These are phyloP conservation scores for Dipodomys ordii DNA, from an alignment of 2,113 vertebrate genomes.

Conservation along the genomic window DNA sequence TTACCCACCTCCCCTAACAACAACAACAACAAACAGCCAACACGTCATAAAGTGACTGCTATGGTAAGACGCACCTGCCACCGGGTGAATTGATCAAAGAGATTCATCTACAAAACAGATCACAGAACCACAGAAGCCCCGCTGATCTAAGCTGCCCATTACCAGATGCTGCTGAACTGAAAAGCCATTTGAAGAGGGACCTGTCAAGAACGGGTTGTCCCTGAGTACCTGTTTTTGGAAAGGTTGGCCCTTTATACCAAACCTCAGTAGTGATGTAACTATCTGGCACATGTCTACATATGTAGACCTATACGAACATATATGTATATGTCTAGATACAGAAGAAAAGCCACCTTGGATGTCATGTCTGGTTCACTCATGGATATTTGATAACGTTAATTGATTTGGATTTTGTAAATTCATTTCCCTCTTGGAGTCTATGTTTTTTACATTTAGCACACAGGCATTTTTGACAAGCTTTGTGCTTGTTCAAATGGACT, in stretches of 20 bases:
- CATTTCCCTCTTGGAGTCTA: slow-evolving; percentile 39
- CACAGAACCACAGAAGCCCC: background rate
- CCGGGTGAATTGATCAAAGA: no score
- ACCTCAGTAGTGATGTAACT: background rate
- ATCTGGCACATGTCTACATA: background rate
- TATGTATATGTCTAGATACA: no score
- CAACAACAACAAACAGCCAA: slow-evolving; percentile 50
- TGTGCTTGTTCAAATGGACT: background rate
- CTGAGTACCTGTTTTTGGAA: background rate
- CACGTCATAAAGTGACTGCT: slow-evolving; percentile 63
- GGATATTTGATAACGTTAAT: slow-evolving; percentile 52
- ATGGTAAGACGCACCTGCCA: background rate
- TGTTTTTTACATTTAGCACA: background rate
- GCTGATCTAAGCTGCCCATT: background rate
- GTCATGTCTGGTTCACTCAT: background rate
- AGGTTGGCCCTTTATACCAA: background rate
- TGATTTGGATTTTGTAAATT: slow-evolving; percentile 52
- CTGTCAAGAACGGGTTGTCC: background rate
- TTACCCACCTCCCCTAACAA: background rate
- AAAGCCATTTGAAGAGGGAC: background rate
- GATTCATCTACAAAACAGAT: no score
- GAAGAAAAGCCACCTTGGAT: background rate
- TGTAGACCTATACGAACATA: no score
- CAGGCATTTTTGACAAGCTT: background rate
- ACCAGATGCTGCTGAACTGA: background rate